Conservation (phyloP, 2,797 vertebrate species). For the Lutjanus argentimaculatus region DNA sequence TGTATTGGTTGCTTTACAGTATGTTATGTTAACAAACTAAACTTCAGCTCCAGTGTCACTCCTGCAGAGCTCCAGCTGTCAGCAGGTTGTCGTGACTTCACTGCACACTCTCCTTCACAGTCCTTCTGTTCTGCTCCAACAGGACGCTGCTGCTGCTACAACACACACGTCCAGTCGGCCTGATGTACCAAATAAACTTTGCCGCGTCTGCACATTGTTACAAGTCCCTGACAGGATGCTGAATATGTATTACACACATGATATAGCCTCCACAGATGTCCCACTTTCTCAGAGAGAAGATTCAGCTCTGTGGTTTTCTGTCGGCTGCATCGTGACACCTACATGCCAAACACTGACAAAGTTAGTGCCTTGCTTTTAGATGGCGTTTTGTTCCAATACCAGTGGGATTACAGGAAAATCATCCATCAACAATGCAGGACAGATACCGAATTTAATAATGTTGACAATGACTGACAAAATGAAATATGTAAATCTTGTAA, state of each 20-base stretch:
- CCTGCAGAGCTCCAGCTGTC: slow-evolving; percentile 31
- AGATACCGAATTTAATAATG: background rate
- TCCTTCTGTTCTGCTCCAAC: slow-evolving; percentile 41
- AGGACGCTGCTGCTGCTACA: slow-evolving; percentile 49
- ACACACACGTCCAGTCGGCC: slow-evolving; percentile 45
- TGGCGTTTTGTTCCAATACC: too few relatives aligned
- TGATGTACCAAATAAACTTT: slow-evolving; percentile 57
- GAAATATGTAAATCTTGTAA: background rate
- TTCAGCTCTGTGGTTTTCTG: slow-evolving; percentile 25
- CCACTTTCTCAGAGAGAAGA: slow-evolving; percentile 53
- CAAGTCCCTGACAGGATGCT: slow-evolving; percentile 70
- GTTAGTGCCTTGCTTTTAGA: background rate
- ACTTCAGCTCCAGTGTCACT: background rate
- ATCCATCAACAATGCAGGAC: background rate
- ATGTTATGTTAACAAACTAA: background rate
- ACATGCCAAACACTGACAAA: slow-evolving; percentile 22
- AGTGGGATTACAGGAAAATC: background rate
- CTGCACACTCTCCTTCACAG: slow-evolving; percentile 10
- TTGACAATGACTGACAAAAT: too few relatives aligned
- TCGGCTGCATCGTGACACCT: slow-evolving; percentile 38
- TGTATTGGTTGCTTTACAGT: too few relatives aligned
- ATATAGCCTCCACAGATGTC: slow-evolving; percentile 57
- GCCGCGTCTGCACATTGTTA: slow-evolving; percentile 60
- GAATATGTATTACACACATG: slow-evolving; percentile 63
- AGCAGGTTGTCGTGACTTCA: slow-evolving; percentile 19